A percentile compares a stretch with the other conserved stretches of the same genome.
Evolutionary conservation across 2,113 vertebrate genomes (phyloP).

Genomic region (Grallaria varia): DNA sequence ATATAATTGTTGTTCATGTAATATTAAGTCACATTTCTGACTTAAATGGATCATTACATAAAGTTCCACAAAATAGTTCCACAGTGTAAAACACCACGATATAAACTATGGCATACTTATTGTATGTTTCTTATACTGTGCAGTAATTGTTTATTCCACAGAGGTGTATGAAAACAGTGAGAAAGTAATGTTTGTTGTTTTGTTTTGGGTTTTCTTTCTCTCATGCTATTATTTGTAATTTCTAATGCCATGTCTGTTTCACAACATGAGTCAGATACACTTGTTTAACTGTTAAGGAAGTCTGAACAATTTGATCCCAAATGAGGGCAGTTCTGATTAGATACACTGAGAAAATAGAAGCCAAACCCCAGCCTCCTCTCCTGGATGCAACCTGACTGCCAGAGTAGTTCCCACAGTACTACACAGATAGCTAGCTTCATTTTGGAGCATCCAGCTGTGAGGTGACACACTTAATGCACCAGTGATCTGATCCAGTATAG

Average conservation of each 20-base stretch:
- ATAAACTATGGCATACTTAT: neutral
- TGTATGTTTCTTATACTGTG: neutral
- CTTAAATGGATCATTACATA: neutral
- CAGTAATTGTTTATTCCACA: neutral
- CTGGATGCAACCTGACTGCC: constrained; percentile 28
- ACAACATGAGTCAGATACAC: neutral
- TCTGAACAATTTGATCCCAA: neutral
- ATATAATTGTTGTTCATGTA: neutral
- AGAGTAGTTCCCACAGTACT: neutral
- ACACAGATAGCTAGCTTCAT: constrained; percentile 23
- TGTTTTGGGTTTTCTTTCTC: neutral
- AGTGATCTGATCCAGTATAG: constrained; percentile 49
- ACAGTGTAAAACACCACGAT: neutral
- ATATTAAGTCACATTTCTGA: constrained; percentile 8
- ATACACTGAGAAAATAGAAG: neutral
- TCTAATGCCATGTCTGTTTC: neutral
- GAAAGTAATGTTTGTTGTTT: neutral
- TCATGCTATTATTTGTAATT: neutral
- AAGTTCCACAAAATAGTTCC: constrained; percentile 14
- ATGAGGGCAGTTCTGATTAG: neutral
- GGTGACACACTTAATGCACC: constrained; percentile 66
- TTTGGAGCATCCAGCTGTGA: constrained; percentile 67
- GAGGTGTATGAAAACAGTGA: neutral
- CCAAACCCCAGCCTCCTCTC: neutral
- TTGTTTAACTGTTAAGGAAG: neutral